Conservation (phyloP, 2,113 vertebrate species). For the Monopterus albus region DNA sequence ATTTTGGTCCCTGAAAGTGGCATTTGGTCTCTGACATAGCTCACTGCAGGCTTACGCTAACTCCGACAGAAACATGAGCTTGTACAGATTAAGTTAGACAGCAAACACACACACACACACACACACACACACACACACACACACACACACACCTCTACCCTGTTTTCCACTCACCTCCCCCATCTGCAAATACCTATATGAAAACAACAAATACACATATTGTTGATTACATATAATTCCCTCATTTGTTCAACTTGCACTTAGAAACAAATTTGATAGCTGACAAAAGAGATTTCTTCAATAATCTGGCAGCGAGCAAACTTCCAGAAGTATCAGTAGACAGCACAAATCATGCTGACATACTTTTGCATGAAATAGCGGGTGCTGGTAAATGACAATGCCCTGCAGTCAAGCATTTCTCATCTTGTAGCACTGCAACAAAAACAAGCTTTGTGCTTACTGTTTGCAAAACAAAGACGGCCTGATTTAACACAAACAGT, state of each 20-base stretch:
- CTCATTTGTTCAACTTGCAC: conserved; percentile 11
- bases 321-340: conserved; percentile 21
- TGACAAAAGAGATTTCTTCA: background rate
- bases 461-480: conserved; percentile 22
- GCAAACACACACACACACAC: conserved; percentile 31
- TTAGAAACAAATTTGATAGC: background rate
- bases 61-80: conserved; percentile 69
- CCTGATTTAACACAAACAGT: background rate
- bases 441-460: conserved; percentile 14
- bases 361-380: conserved; percentile 26
- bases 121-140: conserved; percentile 6
- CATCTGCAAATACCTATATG: conserved; percentile 11
- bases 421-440: conserved; percentile 34
- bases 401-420: conserved; percentile 40
- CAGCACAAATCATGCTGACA: conserved; percentile 34
- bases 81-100: conserved; percentile 72
- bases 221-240: background rate
- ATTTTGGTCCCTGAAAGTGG: conserved; percentile 57
- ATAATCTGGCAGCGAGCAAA: conserved; percentile 28
- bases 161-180: background rate
- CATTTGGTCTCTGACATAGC: conserved; percentile 60
- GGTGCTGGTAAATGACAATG: conserved; percentile 32
- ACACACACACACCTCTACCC: background rate
- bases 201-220: conserved; percentile 11
- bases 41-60: conserved; percentile 66